Base-by-base conservation (phyloP, 2,113 vertebrate species). In the Apeltes quadracus region DNA sequence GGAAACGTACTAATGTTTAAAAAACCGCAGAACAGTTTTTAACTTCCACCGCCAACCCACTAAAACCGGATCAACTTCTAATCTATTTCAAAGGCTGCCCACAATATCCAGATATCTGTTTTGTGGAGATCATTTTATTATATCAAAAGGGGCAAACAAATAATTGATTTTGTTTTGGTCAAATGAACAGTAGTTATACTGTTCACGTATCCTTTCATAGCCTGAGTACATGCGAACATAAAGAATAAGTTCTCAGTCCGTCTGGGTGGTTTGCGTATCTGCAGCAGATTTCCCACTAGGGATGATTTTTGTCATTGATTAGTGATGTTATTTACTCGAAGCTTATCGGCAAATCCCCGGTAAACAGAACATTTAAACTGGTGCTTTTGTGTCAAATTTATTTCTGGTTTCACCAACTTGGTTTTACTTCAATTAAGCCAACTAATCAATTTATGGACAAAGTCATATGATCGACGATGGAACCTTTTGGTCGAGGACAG, bases 21-120 rank as follows among this genome's bases (percentile, higher is more conserved):
- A 69, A 63, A 32, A n/a, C 51, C 69, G 38, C 34, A 58, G 12
- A 41, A n/a, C 27, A 2, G 54, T 69, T 64, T 64, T 69, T 61
- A 22, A 27, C 46, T 29, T 7, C 27, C 5, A 39, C 13, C 3
- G 2, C 38, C 48, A 62, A 32, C 59, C 51, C 71, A 41, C 54
- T 38, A 18, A 48, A 50, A 15, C 23, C 55, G 32, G 23, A 54
- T 46, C 27, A 70, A n/a, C 20, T 53, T 16, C 48, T 70, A 38
- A 25, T 55, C 59, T 39, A 44, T 57, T 54, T 77, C 27, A 75
- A 54, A 67, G 43, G 34, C 50, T 4, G 25, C 50, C 13, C n/a
- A 39, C 14, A 11, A n/a, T n/a, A n/a, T n/a, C n/a, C n/a, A n/a
- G n/a, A n/a, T n/a, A n/a, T n/a, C n/a, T n/a, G n/a, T n/a, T n/a